phyloP scores from a whole-genome alignment of 2,797 vertebrate genomes.

The Margarornis squamiger region DNA sequence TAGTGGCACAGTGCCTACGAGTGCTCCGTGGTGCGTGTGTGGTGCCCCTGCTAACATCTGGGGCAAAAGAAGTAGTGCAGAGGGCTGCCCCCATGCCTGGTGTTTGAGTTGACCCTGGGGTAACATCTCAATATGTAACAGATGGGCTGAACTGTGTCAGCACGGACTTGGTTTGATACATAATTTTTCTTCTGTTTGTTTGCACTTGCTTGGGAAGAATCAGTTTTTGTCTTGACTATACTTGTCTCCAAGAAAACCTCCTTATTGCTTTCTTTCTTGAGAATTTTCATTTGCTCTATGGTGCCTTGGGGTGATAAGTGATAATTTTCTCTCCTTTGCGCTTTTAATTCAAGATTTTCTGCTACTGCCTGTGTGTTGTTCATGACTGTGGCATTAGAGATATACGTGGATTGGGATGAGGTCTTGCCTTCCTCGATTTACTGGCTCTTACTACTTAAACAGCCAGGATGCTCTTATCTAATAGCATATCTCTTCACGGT shows the following conservation, averaged over 20 bases:
- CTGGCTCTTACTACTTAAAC: not conserved
- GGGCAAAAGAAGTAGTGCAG: not conserved
- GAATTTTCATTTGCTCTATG: not conserved
- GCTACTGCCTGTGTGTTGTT: not conserved
- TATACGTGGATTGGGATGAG: not conserved
- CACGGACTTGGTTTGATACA: rapidly evolving
- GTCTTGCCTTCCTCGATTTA: not conserved
- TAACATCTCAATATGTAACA: rapidly evolving
- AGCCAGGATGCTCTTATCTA: not conserved
- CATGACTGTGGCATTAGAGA: not conserved
- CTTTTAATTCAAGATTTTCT: not conserved
- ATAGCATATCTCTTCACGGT: not conserved
- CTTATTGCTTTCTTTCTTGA: not conserved
- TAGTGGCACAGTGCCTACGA: not conserved
- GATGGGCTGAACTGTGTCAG: not conserved
- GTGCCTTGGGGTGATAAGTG: not conserved
- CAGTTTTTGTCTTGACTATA: not conserved
- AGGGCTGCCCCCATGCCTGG: not conserved
- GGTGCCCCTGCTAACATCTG: not conserved
- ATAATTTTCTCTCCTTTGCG: not conserved
- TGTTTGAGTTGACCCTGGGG: not conserved
- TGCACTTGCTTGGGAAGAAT: not conserved
- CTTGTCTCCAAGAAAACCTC: not conserved
- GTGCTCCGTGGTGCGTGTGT: too few relatives aligned
- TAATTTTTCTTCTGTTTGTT: not conserved